Conservation (phyloP, 2,113 vertebrate genomes). For the Cairina moschata region DNA sequence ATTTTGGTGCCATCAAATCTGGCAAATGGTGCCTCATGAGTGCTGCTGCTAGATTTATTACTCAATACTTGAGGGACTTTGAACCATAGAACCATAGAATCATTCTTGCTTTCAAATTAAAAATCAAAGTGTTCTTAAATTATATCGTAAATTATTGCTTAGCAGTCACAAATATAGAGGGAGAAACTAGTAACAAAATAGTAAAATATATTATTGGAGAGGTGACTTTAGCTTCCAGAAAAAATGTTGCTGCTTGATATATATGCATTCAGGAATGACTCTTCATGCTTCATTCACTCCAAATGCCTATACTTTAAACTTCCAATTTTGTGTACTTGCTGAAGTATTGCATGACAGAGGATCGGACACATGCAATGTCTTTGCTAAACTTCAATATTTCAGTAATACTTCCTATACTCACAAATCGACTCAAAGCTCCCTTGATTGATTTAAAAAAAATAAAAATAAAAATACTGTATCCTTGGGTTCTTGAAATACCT, state of each 20-base stretch:
- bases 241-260: slow-evolving; percentile 28
- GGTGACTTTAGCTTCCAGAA: not conserved
- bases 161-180: not conserved
- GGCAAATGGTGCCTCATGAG: not conserved
- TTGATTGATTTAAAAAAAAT: not conserved
- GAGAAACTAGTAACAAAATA: not conserved
- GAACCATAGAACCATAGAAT: no score
- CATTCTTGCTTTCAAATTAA: not conserved
- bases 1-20: not conserved
- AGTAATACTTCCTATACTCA: not conserved
- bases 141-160: not conserved
- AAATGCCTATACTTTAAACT: not conserved
- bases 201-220: accelerated
- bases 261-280: not conserved
- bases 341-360: not conserved
- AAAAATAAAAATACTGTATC: not conserved
- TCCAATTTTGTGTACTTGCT: not conserved
- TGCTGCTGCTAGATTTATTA: not conserved
- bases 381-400: not conserved
- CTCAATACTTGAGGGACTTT: not conserved
- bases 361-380: not conserved
- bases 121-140: slow-evolving; percentile 20
- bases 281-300: slow-evolving; percentile 27
- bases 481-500: not conserved
- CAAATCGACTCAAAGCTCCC: not conserved